Conservation (phyloP, 2,113 vertebrate genomes). For the Natator depressus region DNA sequence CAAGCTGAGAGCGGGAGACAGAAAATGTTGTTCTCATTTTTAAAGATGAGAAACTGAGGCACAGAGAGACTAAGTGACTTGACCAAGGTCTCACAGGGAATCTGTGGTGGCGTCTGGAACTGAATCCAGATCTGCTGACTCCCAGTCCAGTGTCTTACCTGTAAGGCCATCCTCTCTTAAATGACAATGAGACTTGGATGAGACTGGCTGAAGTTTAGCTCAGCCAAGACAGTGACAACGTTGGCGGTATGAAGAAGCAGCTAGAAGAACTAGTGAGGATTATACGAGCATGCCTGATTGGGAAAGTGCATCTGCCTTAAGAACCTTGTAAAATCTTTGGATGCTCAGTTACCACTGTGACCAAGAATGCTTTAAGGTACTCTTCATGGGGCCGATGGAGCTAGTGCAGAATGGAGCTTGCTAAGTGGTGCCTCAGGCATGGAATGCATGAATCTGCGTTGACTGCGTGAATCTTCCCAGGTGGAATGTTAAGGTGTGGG, state of each 20-base stretch:
- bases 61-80: not conserved
- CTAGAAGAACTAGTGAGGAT: not conserved
- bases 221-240: not conserved
- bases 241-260: not conserved
- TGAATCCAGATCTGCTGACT: not conserved
- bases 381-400: slow-evolving; percentile 37
- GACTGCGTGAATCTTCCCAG: slow-evolving; percentile 53
- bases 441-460: slow-evolving; percentile 13
- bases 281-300: not conserved
- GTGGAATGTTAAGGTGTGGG: slow-evolving; percentile 50
- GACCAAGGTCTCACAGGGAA: not conserved
- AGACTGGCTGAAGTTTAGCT: not conserved
- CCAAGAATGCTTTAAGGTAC: not conserved
- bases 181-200: not conserved
- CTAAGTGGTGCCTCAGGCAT: slow-evolving; percentile 49
- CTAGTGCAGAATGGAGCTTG: slow-evolving; percentile 58
- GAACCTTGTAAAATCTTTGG: not conserved
- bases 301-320: not conserved
- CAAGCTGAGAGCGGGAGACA: not conserved
- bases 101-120: not conserved
- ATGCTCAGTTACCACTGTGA: not conserved
- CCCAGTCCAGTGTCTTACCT: not conserved
- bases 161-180: not conserved
- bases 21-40: not conserved
- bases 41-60: not conserved